Conservation (phyloP, 1,140 invertebrate genomes). For the Drosophila setifemur region DNA sequence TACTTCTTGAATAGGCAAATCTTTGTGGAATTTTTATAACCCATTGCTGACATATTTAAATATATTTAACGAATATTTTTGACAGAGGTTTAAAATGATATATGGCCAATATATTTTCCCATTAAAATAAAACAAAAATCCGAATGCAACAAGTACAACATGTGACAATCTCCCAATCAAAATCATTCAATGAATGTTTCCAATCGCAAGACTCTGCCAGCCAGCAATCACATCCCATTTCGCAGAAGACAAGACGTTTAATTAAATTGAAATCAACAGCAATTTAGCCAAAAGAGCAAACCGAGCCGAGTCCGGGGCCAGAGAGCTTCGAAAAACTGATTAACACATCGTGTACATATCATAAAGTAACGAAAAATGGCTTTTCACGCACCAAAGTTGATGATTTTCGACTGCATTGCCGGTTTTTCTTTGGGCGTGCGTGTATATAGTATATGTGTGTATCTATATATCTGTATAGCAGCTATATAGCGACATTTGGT, state of each 20-base stretch:
- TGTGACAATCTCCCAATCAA: neutral
- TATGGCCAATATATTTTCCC: no score
- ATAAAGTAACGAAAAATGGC: slow-evolving; percentile 22
- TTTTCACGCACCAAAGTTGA: slow-evolving; percentile 41
- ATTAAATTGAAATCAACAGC: slow-evolving; percentile 78
- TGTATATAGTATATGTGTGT: no score
- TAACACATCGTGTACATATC: slow-evolving; percentile 57
- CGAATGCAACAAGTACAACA: no score
- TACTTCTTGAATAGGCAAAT: no score
- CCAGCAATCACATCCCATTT: slow-evolving; percentile 22
- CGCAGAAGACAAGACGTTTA: slow-evolving; percentile 47
- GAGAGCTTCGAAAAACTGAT: slow-evolving; percentile 59
- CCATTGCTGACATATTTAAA: no score
- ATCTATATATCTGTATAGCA: neutral
- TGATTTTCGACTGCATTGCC: slow-evolving; percentile 46
- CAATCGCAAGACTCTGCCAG: neutral
- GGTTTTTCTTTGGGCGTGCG: neutral
- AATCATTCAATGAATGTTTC: slow-evolving; percentile 13
- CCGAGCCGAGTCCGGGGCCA: neutral
- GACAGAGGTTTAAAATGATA: no score
- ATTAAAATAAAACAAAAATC: no score
- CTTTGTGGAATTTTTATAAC: no score
- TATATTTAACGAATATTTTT: no score
- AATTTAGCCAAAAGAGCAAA: slow-evolving; percentile 57
- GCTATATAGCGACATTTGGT: slow-evolving; percentile 4